Percentiles rank a stretch among this genome's conserved stretches.
phyloP scores from a whole-genome alignment of 2,888 invertebrate species.

The Neria commutata region DNA sequence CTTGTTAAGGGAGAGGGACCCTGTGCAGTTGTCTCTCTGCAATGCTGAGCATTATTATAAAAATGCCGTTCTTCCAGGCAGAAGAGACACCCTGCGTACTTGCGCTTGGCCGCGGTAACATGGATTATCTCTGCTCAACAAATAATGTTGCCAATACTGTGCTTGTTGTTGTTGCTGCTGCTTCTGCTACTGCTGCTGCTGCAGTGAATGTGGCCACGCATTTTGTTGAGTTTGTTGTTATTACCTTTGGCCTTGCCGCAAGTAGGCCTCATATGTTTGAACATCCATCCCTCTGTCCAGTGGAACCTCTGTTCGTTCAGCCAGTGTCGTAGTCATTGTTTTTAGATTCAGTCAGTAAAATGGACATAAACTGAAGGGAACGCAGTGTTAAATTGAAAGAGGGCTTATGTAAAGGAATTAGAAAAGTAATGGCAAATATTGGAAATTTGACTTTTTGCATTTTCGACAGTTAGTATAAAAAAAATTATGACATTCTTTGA shows the following conservation, averaged over 20 bases:
- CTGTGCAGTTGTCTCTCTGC: too few species aligned
- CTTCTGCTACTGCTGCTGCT: too few species aligned
- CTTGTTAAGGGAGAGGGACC: too few species aligned
- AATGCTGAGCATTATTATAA: background rate
- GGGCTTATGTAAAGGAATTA: too few species aligned
- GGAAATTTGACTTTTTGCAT: too few species aligned
- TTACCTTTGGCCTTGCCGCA: constrained; percentile 43
- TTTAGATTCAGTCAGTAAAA: too few species aligned
- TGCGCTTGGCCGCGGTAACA: constrained; percentile 1
- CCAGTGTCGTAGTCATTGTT: too few species aligned
- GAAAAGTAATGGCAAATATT: too few species aligned
- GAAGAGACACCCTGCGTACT: background rate
- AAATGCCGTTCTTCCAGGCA: background rate
- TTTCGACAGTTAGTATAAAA: too few species aligned
- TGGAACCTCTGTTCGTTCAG: background rate
- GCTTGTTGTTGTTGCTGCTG: background rate
- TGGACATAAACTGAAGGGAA: too few species aligned
- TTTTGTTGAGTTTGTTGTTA: constrained; percentile 42
- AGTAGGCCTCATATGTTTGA: constrained; percentile 42
- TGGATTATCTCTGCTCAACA: constrained; percentile 19
- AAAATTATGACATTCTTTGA: too few species aligned
- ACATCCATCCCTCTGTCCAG: background rate
- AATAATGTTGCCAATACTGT: constrained; percentile 19
- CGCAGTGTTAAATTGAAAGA: too few species aligned
- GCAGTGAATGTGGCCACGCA: constrained; percentile 40